phyloP scores from a whole-genome alignment of 2,113 vertebrate species.

The Saiga tatarica region DNA sequence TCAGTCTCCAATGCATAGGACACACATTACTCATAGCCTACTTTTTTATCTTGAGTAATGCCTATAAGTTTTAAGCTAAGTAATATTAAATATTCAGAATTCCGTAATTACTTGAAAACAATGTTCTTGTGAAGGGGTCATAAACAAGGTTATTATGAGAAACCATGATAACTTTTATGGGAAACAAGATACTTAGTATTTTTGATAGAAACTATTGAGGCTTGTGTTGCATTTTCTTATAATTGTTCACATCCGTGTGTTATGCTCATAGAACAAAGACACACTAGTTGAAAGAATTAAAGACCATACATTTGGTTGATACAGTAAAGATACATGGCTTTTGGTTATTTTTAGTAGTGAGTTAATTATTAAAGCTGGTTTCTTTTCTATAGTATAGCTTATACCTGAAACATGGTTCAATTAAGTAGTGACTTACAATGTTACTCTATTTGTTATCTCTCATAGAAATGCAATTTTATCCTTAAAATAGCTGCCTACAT shows the following conservation, averaged over 20 bases:
- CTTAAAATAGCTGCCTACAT: background rate
- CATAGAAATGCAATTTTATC: constrained; percentile 9
- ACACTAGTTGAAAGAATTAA: background rate
- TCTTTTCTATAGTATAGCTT: constrained; percentile 16
- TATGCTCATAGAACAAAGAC: background rate
- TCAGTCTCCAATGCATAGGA: constrained; percentile 82
- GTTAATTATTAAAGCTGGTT: constrained; percentile 22
- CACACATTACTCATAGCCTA: constrained; percentile 74
- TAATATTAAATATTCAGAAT: background rate
- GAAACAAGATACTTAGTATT: background rate
- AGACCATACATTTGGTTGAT: background rate
- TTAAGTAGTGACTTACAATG: constrained; percentile 10
- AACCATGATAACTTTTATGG: background rate
- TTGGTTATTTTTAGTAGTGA: background rate
- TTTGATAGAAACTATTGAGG: background rate
- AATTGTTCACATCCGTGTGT: background rate
- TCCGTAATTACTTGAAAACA: constrained; percentile 44
- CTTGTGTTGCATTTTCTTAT: background rate
- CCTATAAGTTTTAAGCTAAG: constrained; percentile 54
- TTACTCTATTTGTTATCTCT: constrained; percentile 19
- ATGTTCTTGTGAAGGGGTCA: background rate
- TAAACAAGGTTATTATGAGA: constrained; percentile 23
- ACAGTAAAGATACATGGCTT: background rate
- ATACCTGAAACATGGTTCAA: constrained; percentile 23
- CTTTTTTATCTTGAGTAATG: constrained; percentile 67